A percentile compares a stretch with the other conserved stretches of the same genome.
Evolutionary conservation across 2,797 vertebrate genomes (phyloP).

Genomic region (Eutrigla gurnardus): DNA sequence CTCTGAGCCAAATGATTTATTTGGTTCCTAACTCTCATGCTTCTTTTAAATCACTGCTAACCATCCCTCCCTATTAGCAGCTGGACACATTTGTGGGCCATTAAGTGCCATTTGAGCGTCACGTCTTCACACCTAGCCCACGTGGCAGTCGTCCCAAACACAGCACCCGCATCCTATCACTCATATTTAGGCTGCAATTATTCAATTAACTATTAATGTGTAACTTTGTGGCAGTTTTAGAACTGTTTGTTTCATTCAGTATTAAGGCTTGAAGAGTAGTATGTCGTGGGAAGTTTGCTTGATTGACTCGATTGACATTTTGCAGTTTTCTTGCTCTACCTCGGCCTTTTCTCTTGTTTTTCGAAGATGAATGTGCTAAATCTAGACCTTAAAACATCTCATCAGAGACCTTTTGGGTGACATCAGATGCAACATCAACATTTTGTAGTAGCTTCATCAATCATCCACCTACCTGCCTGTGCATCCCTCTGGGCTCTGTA

Average conservation of each 20-base stretch:
- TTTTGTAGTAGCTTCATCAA: not conserved
- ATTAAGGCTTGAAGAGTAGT: not conserved
- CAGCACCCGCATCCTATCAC: not conserved
- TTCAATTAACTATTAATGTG: not conserved
- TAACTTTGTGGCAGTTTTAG: not conserved
- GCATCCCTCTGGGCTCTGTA: not conserved
- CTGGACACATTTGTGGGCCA: constrained; percentile 63
- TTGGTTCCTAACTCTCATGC: constrained; percentile 57
- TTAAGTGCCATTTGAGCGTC: constrained; percentile 68
- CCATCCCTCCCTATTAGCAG: constrained; percentile 61
- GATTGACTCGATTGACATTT: not conserved
- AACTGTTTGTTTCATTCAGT: not conserved
- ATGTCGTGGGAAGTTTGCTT: not conserved
- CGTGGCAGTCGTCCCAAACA: constrained; percentile 22
- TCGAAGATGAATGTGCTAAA: not conserved
- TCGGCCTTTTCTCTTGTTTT: not conserved
- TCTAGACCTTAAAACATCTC: constrained; percentile 1
- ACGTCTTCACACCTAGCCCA: constrained; percentile 2
- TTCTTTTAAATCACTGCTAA: constrained; percentile 61
- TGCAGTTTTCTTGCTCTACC: not conserved
- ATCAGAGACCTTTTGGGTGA: not conserved
- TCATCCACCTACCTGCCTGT: not conserved
- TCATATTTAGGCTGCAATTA: not conserved
- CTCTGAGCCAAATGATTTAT: constrained; percentile 66
- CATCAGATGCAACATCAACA: constrained; percentile 13